Percentiles rank a stretch among this genome's conserved stretches.
phyloP scores from a whole-genome alignment of 2,888 invertebrate species.

The Xiphydria camelus region DNA sequence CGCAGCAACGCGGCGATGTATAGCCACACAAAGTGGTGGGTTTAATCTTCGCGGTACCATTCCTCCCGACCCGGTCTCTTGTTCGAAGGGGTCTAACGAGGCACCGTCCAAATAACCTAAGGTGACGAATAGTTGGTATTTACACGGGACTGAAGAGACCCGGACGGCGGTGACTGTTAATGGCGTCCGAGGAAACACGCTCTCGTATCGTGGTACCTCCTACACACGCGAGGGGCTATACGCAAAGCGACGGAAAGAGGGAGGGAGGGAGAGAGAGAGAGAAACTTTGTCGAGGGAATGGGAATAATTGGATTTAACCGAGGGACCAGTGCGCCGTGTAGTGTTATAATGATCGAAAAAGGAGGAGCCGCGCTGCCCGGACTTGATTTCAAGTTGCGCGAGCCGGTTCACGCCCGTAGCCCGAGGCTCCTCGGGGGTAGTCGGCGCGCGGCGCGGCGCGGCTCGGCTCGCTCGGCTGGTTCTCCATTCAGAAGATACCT shows the following conservation, averaged over 20 bases:
- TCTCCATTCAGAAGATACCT: too few species aligned
- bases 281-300: constrained; percentile 2
- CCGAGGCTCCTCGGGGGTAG: not conserved
- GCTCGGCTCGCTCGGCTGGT: not conserved
- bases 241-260: too few species aligned
- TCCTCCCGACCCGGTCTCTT: too few species aligned
- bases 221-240: too few species aligned
- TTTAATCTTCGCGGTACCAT: too few species aligned
- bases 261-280: too few species aligned
- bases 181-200: not conserved
- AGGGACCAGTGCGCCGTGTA: constrained; percentile 7
- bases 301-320: constrained; percentile 15
- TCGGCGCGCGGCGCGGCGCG: not conserved
- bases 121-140: constrained; percentile 1
- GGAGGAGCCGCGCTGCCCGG: not conserved
- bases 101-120: not conserved
- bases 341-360: constrained; percentile 11
- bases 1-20: too few species aligned
- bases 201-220: too few species aligned
- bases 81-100: constrained; percentile 2
- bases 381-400: not conserved
- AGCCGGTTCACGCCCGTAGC: not conserved
- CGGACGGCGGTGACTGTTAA: not conserved
- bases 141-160: not conserved
- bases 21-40: too few species aligned